A percentile compares a stretch with the other conserved stretches of the same genome.
These are phyloP conservation scores for Prostheceraeus crozeri DNA, from an alignment of 2,888 invertebrate species.

Conservation along the genomic window DNA sequence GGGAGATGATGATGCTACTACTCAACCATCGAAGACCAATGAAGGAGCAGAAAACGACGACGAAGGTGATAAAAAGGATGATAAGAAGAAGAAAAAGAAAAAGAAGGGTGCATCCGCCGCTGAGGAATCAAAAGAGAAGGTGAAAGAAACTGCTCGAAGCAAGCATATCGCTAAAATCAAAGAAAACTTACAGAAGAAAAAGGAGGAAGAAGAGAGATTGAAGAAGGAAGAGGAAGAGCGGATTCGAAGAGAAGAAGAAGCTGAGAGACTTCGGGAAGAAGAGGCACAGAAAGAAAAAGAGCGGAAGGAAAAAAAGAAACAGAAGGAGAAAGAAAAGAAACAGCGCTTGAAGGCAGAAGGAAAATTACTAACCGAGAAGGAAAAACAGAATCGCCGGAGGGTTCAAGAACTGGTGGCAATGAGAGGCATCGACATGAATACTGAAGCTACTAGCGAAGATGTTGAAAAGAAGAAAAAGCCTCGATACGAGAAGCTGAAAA, in stretches of 20 bases:
- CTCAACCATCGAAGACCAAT: neutral
- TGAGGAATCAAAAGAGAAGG: conserved; percentile 20
- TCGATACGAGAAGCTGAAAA: conserved; percentile 33
- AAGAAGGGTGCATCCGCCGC: conserved; percentile 30
- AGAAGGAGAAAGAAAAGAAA: conserved; percentile 82
- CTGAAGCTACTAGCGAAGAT: conserved; percentile 37
- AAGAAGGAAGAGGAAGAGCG: conserved; percentile 66
- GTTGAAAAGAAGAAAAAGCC: conserved; percentile 36
- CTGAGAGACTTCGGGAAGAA: conserved; percentile 62
- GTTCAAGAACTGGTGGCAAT: conserved; percentile 40
- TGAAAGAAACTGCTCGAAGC: conserved; percentile 22
- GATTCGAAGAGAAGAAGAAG: conserved; percentile 46
- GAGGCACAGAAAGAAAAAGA: conserved; percentile 72
- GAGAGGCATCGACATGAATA: conserved; percentile 9
- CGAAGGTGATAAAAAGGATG: conserved; percentile 3
- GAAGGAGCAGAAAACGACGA: neutral
- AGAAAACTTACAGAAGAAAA: conserved; percentile 28
- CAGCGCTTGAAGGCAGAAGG: conserved; percentile 91
- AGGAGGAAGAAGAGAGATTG: conserved; percentile 67
- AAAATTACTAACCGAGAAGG: conserved; percentile 81
- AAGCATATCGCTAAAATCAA: conserved; percentile 34
- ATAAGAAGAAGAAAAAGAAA: conserved; percentile 36
- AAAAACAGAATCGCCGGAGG: conserved; percentile 63
- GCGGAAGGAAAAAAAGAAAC: conserved; percentile 75
- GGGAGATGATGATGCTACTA: neutral